Base-by-base conservation (phyloP, 2,888 invertebrate species). In the Rhopalosiphum nymphaeae region DNA sequence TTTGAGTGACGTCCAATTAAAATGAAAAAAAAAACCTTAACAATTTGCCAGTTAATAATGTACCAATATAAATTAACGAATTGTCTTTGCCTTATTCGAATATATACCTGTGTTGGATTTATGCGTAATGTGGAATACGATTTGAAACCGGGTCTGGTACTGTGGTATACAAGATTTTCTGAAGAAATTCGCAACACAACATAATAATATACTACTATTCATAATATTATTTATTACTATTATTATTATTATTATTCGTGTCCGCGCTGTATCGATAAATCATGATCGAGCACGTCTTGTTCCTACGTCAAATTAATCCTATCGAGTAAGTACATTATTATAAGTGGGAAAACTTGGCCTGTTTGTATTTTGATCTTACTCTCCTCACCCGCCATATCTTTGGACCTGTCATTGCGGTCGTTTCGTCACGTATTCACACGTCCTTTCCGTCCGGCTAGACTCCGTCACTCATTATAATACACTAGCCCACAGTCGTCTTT, bases 371-470 rank as follows among this genome's bases (percentile, higher is more conserved):
- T 21, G 42, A 89, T 84, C n/a, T 89, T 84, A n/a, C 56, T 92
- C 67, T n/a, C 13, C 49, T 25, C 44, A 13, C 3, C 88, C 84
- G n/a, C n/a, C 84, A 56, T 21, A 21, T 36, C 78, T 16, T n/a
- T 46, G 44, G 78, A 56, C 84, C 89, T 89, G 89, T 90, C 93
- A 36, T 85, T 93, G 93, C 93, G 93, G 93, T 86, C 89, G 89
- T 90, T 89, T 90, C 93, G 93, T 93, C 93, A 93, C 93, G 93
- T 90, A 90, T 92, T 86, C 92, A 61, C 93, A 44, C 92, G 57
- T 67, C 84, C 42, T 78, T 44, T 29, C 78, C 49, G 89, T 67
- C 57, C 46, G 44, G 53, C 78, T 26, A 57, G 89, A 87, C 87
- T 36, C 46, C 56, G 49, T 67, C 67, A 29, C 36, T 67, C 78